phyloP scores from a whole-genome alignment of 2,113 vertebrate genomes.

The Psophia crepitans region DNA sequence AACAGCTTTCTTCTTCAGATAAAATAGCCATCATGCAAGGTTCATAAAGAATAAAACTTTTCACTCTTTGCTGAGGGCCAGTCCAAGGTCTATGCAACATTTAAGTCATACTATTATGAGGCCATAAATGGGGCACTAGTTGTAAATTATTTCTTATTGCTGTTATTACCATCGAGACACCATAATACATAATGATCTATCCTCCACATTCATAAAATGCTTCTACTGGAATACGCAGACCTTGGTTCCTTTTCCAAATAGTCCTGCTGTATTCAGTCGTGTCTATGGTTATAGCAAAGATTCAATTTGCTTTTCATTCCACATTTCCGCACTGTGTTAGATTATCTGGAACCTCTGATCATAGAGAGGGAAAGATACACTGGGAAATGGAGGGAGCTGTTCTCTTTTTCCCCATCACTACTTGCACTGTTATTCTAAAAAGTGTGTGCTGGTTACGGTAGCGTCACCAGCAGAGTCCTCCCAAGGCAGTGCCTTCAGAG shows the following conservation, averaged over 20 bases:
- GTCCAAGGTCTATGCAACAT: conserved; percentile 23
- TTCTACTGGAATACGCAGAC: not conserved
- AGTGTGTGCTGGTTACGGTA: rapidly evolving
- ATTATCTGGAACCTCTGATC: not conserved
- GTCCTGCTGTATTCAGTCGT: not conserved
- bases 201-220: not conserved
- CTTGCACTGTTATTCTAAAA: not conserved
- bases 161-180: not conserved
- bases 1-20: conserved; percentile 31
- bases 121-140: not conserved
- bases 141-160: conserved; percentile 44
- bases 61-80: not conserved
- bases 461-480: not conserved
- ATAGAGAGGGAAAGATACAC: not conserved
- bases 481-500: rapidly evolving
- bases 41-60: conserved; percentile 38
- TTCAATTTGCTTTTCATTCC: not conserved
- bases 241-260: not conserved
- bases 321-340: not conserved
- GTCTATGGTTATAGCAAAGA: not conserved
- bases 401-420: not conserved
- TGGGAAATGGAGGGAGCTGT: not conserved
- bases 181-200: not conserved
- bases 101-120: not conserved
- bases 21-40: conserved; percentile 29